Conservation (phyloP, 2,797 vertebrate species). For the Chiloscyllium punctatum region DNA sequence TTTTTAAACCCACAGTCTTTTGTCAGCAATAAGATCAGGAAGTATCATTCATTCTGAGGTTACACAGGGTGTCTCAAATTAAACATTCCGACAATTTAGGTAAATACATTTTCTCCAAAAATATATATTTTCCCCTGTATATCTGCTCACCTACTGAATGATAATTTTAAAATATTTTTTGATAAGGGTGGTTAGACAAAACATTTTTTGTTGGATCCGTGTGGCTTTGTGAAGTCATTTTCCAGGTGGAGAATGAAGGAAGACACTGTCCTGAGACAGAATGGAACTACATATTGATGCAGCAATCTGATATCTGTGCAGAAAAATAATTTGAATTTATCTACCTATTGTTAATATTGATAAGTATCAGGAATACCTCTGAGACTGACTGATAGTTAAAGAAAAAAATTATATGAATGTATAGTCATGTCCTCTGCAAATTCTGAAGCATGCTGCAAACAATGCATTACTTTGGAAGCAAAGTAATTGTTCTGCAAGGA, state of each 20-base stretch:
- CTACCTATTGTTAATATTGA: not conserved
- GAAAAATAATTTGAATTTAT: not conserved
- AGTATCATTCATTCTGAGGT: too few relatives aligned
- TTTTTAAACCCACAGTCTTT: not conserved
- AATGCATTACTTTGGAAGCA: not conserved
- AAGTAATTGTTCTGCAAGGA: not conserved
- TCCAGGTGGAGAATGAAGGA: not conserved
- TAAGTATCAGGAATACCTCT: not conserved
- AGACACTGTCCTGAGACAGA: not conserved
- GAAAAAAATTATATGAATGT: not conserved
- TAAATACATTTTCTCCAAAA: not conserved
- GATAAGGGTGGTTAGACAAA: not conserved
- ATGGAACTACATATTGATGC: not conserved
- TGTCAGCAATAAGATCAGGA: not conserved
- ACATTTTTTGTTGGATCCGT: not conserved
- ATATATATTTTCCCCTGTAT: too few relatives aligned
- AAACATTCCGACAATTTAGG: not conserved
- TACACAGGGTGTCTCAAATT: not conserved
- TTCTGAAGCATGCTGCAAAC: too few relatives aligned
- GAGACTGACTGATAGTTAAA: not conserved
- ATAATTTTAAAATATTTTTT: too few relatives aligned
- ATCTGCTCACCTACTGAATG: too few relatives aligned
- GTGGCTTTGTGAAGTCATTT: not conserved
- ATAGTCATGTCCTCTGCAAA: not conserved
- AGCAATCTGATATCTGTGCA: not conserved